Conservation (phyloP, 1,140 invertebrate species). For the Tetramorium alpestre region DNA sequence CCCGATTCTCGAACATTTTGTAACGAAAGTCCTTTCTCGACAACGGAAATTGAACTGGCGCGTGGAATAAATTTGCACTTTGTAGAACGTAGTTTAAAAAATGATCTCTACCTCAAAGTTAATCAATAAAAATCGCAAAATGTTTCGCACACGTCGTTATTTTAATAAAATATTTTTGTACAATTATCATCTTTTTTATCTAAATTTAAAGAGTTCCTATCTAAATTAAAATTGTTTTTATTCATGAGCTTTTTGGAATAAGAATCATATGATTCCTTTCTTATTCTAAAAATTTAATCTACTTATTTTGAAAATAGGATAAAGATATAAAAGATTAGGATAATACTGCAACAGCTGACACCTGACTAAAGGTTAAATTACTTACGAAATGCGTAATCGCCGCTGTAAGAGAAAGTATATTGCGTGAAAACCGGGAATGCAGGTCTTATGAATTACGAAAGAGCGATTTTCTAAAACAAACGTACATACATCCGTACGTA, state of each 20-base stretch:
- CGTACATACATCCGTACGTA: background rate
- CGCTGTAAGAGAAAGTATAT: constrained; percentile 34
- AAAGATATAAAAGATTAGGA: background rate
- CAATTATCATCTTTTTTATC: background rate
- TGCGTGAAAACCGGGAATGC: constrained; percentile 53
- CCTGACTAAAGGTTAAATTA: constrained; percentile 47
- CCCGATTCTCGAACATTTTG: constrained; percentile 30
- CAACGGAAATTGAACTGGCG: background rate
- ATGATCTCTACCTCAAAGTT: background rate
- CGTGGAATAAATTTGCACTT: background rate
- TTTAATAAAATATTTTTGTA: background rate
- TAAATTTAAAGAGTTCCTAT: background rate
- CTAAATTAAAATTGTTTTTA: background rate
- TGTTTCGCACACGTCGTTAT: background rate
- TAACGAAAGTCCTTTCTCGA: constrained; percentile 16
- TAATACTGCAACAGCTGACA: constrained; percentile 28
- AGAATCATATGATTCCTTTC: background rate
- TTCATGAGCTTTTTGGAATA: background rate
- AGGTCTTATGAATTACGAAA: constrained; percentile 55
- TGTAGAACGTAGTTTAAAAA: background rate
- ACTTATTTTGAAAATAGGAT: background rate
- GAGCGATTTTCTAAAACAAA: constrained; percentile 59
- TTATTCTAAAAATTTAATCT: background rate
- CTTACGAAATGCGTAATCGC: constrained; percentile 44
- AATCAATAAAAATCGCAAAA: background rate